Evolutionary conservation across 2,113 vertebrate genomes (phyloP).

Genomic region (Brachionichthys hirsutus): DNA sequence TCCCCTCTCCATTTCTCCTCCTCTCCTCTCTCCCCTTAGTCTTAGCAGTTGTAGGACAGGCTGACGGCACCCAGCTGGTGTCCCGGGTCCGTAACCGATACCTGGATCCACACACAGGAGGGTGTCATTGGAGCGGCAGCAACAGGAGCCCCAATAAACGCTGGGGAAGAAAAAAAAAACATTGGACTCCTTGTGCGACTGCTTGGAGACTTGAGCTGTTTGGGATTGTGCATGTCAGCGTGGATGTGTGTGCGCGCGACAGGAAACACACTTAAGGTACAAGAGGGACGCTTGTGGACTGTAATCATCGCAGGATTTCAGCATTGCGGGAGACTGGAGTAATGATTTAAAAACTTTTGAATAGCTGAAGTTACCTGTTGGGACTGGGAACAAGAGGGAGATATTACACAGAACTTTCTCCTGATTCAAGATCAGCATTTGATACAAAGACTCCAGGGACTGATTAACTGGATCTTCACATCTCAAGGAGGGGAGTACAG

Average conservation of each 20-base stretch:
- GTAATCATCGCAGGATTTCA: constrained; percentile 43
- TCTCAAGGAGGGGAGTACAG: constrained; percentile 23
- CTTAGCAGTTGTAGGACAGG: constrained; percentile 53
- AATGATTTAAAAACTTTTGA: constrained; percentile 31
- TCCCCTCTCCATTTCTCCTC: constrained; percentile 25
- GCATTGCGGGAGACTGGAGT: constrained; percentile 37
- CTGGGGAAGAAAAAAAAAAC: constrained; percentile 32
- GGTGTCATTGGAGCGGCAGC: constrained; percentile 38
- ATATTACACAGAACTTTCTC: background rate
- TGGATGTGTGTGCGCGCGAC: constrained; percentile 2
- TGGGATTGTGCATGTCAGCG: constrained; percentile 15
- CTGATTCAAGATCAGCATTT: constrained; percentile 30
- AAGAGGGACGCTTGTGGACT: constrained; percentile 49
- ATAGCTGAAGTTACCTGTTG: constrained; percentile 51
- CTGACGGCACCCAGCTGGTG: constrained; percentile 46
- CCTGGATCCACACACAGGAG: constrained; percentile 38
- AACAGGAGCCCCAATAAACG: constrained; percentile 37
- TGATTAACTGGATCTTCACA: constrained; percentile 17
- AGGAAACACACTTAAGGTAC: constrained; percentile 44
- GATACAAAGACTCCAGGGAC: constrained; percentile 15
- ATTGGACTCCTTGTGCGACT: constrained; percentile 45
- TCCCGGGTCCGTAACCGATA: constrained; percentile 53
- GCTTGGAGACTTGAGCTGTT: constrained; percentile 34
- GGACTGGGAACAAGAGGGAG: constrained; percentile 26
- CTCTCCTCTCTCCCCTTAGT: constrained; percentile 5